phyloP scores from a whole-genome alignment of 1,140 invertebrate genomes.

The Helicoverpa armigera region DNA sequence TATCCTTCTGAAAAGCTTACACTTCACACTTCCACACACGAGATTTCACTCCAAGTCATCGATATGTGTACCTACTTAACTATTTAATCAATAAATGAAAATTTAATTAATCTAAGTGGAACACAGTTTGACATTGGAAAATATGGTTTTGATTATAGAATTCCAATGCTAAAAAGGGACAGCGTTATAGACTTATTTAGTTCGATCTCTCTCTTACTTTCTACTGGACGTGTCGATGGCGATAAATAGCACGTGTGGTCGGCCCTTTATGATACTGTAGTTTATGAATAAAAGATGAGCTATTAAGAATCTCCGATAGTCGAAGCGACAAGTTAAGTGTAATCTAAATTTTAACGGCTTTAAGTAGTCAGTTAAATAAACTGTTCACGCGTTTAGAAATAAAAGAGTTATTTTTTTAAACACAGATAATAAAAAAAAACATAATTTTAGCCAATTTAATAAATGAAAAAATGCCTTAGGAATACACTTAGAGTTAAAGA shows the following conservation, averaged over 20 bases:
- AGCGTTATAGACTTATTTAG: neutral
- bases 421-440: neutral
- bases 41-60: too few relatives aligned
- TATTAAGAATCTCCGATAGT: constrained; percentile 1
- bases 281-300: constrained; percentile 26
- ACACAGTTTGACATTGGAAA: too few relatives aligned
- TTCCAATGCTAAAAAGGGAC: neutral
- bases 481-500: neutral
- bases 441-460: too few relatives aligned
- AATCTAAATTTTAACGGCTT: constrained; percentile 8
- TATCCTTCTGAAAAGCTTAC: too few relatives aligned
- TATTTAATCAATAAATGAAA: too few relatives aligned
- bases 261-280: neutral
- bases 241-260: neutral
- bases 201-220: neutral
- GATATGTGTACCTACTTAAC: too few relatives aligned
- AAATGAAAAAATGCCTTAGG: too few relatives aligned
- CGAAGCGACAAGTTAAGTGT: constrained; percentile 23
- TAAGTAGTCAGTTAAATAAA: constrained; percentile 15
- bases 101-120: too few relatives aligned
- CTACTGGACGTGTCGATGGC: too few relatives aligned
- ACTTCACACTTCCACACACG: too few relatives aligned
- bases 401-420: neutral
- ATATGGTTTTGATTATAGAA: too few relatives aligned
- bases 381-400: neutral